Percentiles rank a stretch among this genome's conserved stretches.
phyloP scores from a whole-genome alignment of 2,888 invertebrate genomes.

The Amphipoea lucens region DNA sequence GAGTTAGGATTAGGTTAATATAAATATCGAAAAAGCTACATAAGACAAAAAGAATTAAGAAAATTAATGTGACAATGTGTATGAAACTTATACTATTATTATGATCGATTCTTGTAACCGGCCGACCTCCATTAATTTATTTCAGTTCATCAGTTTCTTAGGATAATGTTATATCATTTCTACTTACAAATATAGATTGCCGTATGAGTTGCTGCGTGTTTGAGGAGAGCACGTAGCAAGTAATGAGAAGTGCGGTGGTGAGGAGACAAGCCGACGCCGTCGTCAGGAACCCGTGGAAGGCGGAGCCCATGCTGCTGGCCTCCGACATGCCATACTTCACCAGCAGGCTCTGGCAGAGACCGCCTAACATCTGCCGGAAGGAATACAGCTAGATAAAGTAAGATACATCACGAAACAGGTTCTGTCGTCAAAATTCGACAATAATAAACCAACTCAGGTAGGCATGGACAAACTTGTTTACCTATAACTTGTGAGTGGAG shows the following conservation, averaged over 20 bases:
- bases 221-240: conserved; percentile 94
- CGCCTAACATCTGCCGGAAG: conserved; percentile 92
- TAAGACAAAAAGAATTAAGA: background rate
- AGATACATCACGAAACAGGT: background rate
- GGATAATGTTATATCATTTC: background rate
- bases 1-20: background rate
- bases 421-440: background rate
- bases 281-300: conserved; percentile 95
- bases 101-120: background rate
- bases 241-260: conserved; percentile 93
- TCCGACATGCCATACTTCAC: conserved; percentile 94
- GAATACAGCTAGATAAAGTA: background rate
- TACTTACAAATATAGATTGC: conserved; percentile 95
- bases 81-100: background rate
- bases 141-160: background rate
- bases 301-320: conserved; percentile 93
- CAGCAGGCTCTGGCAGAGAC: conserved; percentile 95
- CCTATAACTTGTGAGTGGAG: no score
- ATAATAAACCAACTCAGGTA: background rate
- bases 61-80: background rate
- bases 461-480: no score
- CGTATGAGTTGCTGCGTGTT: conserved; percentile 94
- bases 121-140: background rate
- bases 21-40: background rate
- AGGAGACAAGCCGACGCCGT: conserved; percentile 95